Evolutionary conservation across 2,113 vertebrate species (phyloP).

Genomic region (Chlamydotis undulata): DNA sequence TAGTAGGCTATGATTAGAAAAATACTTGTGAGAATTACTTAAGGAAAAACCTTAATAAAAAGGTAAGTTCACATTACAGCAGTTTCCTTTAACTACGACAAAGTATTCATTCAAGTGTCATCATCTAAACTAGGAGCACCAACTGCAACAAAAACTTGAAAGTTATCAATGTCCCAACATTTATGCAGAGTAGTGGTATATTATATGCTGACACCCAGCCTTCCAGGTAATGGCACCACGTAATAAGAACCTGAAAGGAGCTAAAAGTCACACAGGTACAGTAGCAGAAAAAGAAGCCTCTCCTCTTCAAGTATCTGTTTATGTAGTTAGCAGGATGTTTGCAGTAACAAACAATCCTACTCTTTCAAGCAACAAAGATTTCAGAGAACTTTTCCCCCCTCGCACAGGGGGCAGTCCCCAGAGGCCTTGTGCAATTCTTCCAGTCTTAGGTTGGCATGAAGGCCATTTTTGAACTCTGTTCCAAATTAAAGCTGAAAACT

Average conservation of each 20-base stretch:
- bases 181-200: not conserved
- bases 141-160: not conserved
- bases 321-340: not conserved
- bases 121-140: not conserved
- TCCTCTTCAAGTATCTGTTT: not conserved
- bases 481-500: not conserved
- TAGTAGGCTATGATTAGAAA: not conserved
- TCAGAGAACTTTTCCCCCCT: not conserved
- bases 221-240: not conserved
- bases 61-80: not conserved
- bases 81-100: not conserved
- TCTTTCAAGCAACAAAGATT: not conserved
- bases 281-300: not conserved
- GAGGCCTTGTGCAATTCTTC: not conserved
- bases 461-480: not conserved
- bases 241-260: not conserved
- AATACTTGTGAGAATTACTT: not conserved
- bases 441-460: not conserved
- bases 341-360: not conserved
- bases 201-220: fast-evolving
- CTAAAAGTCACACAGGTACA: not conserved
- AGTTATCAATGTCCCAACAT: fast-evolving
- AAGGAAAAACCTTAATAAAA: not conserved
- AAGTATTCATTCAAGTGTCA: not conserved
- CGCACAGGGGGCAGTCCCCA: fast-evolving